Evolutionary conservation across 2,113 vertebrate species (phyloP).

Genomic region (Pteruthius melanotis): DNA sequence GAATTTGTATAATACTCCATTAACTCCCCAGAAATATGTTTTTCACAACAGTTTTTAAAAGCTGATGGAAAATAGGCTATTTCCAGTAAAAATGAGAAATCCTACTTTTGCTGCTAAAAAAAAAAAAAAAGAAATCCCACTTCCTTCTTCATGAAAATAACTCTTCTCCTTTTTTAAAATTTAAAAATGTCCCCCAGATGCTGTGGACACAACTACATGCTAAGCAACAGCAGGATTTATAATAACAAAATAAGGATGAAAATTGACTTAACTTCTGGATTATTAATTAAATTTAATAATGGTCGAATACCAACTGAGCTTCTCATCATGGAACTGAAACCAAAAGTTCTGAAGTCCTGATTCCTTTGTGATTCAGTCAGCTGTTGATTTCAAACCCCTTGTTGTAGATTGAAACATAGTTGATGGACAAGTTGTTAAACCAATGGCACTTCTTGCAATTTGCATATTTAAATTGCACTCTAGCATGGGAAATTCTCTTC

Average conservation of each 20-base stretch:
- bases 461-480: too few species aligned
- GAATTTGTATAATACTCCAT: neutral
- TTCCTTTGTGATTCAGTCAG: neutral
- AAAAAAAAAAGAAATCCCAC: neutral
- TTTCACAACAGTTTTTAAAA: neutral
- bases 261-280: neutral
- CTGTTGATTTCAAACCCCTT: neutral
- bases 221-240: neutral
- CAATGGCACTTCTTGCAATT: too few species aligned
- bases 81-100: neutral
- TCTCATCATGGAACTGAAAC: neutral
- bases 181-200: neutral
- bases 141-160: neutral
- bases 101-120: neutral
- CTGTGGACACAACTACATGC: neutral
- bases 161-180: neutral
- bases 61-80: neutral
- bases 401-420: too few species aligned
- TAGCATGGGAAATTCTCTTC: too few species aligned
- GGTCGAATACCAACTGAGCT: neutral
- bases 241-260: neutral
- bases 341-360: neutral
- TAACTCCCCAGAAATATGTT: neutral
- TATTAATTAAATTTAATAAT: neutral
- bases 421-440: too few species aligned